A percentile compares a stretch with the other conserved stretches of the same genome.
These are phyloP conservation scores for Cecropterus lyciades DNA, from an alignment of 1,140 invertebrate genomes.

Conservation along the genomic window DNA sequence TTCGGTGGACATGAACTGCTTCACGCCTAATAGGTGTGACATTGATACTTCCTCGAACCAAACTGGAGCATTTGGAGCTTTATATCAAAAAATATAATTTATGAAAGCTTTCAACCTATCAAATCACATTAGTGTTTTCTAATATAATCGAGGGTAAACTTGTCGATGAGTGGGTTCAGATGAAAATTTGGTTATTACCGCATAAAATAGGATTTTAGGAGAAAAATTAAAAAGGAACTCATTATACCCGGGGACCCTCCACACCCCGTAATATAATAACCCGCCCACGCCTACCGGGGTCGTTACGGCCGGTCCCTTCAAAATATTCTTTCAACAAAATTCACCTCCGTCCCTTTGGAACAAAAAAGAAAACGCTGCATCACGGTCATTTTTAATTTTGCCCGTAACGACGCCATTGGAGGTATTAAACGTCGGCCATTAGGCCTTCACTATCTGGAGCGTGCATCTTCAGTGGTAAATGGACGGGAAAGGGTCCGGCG, in stretches of 20 bases:
- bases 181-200: constrained; percentile 56
- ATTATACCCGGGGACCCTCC: constrained; percentile 70
- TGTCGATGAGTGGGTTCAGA: constrained; percentile 21
- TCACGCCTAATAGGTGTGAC: no score
- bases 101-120: neutral
- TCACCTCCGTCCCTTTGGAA: constrained; percentile 63
- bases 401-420: constrained; percentile 74
- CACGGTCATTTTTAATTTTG: constrained; percentile 81
- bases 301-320: constrained; percentile 67
- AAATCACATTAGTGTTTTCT: neutral
- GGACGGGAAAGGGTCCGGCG: constrained; percentile 50
- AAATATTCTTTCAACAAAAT: constrained; percentile 78
- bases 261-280: constrained; percentile 70
- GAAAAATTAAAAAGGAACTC: constrained; percentile 77
- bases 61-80: no score
- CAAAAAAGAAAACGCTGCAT: constrained; percentile 80
- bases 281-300: constrained; percentile 64
- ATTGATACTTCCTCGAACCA: no score
- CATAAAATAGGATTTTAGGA: constrained; percentile 66
- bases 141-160: constrained; percentile 10
- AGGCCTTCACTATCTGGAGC: constrained; percentile 66
- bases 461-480: constrained; percentile 69
- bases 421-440: constrained; percentile 69
- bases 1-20: no score
- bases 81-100: no score